Percentiles rank a stretch among this genome's conserved stretches.
phyloP scores from a whole-genome alignment of 2,797 vertebrate species.

The Pseudochirops corinnae region DNA sequence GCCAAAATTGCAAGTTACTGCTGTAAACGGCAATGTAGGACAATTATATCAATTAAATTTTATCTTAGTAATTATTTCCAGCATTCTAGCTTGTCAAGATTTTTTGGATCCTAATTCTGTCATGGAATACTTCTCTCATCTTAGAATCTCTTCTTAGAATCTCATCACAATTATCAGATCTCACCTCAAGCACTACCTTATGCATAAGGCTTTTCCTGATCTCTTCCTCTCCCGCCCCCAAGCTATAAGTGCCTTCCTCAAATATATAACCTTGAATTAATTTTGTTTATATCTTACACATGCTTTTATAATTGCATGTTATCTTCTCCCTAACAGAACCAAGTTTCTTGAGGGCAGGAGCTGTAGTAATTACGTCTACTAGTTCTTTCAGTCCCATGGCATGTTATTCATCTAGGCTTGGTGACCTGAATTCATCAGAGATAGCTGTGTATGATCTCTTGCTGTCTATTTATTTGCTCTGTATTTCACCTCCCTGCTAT shows the following conservation, averaged over 20 bases:
- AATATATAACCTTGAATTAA: neutral
- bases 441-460: neutral
- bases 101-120: neutral
- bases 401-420: neutral
- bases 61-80: neutral
- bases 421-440: neutral
- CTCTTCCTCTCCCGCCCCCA: neutral
- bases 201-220: neutral
- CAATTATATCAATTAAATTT: neutral
- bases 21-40: neutral
- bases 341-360: neutral
- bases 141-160: neutral
- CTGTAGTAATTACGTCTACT: neutral
- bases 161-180: neutral
- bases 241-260: neutral
- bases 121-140: neutral
- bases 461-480: neutral
- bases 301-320: neutral
- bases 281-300: neutral
- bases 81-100: neutral
- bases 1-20: neutral
- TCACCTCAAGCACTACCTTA: neutral
- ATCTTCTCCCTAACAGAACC: neutral
- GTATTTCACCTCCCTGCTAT: neutral
- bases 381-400: neutral